These are phyloP conservation scores for Euwallacea similis DNA, from an alignment of 1,140 invertebrate genomes.

Conservation along the genomic window DNA sequence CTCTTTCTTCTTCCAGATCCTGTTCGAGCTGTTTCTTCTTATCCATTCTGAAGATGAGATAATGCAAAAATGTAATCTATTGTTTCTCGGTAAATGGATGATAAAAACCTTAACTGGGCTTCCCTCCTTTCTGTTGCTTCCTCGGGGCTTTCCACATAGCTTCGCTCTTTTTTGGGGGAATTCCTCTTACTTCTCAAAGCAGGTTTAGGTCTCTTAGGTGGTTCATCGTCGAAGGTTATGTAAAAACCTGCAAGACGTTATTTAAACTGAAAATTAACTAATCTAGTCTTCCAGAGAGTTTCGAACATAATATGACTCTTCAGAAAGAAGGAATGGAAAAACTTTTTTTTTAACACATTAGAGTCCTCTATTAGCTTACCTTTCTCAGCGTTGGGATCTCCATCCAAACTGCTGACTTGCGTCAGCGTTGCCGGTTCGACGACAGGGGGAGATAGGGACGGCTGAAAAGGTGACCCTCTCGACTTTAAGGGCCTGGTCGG, in stretches of 20 bases:
- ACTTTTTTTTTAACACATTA: too few relatives aligned
- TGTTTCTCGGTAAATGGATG: not conserved
- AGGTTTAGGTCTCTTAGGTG: slow-evolving; percentile 86
- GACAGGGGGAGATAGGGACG: slow-evolving; percentile 55
- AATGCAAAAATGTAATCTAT: too few relatives aligned
- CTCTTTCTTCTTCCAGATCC: slow-evolving; percentile 52
- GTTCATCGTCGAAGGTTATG: slow-evolving; percentile 87
- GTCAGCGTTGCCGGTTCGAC: slow-evolving; percentile 49
- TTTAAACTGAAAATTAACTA: not conserved
- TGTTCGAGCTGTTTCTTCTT: slow-evolving; percentile 42
- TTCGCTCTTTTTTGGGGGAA: slow-evolving; percentile 75
- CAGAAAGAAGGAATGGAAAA: too few relatives aligned
- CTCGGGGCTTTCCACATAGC: slow-evolving; percentile 46
- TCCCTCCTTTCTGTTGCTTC: slow-evolving; percentile 47
- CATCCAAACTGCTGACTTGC: slow-evolving; percentile 50
- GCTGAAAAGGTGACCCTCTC: slow-evolving; percentile 69
- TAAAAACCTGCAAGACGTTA: slow-evolving; percentile 79
- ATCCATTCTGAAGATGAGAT: slow-evolving; percentile 30
- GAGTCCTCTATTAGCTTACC: slow-evolving; percentile 46
- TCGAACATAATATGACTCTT: too few relatives aligned
- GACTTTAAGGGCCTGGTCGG: slow-evolving; percentile 73
- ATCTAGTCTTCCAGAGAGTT: too few relatives aligned
- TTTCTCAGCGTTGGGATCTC: slow-evolving; percentile 70
- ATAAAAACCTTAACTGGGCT: slow-evolving; percentile 32
- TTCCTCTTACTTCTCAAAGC: slow-evolving; percentile 73